Base-by-base conservation (phyloP, 2,888 invertebrate species). In the Panopea generosa region DNA sequence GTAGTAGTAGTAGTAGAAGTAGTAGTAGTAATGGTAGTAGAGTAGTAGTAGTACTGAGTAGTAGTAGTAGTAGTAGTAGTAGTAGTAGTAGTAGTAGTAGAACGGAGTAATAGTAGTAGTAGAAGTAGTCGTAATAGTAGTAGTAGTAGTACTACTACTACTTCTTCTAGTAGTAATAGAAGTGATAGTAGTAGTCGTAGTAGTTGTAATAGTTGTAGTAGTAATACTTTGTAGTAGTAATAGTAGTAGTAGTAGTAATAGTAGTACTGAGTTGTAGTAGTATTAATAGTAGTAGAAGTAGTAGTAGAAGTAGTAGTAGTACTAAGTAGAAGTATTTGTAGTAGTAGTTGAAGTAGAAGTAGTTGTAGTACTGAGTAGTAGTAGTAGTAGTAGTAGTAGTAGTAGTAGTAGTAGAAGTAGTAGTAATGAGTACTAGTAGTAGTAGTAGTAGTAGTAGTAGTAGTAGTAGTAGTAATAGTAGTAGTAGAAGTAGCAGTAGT, bases 61-160 rank as follows among this genome's bases (percentile, higher is more conserved):
- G 40, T 40, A 40, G 40, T 40, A 40, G 40, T 40, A 40, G 40
- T 40, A 40, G 40, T 40, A 40, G 40, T 40, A 40, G 40, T 40
- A 40, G 40, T 40, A 40, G 40, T 40, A 40, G 40, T 40, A 40
- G 40, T 40, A 40, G 40, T 40, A 40, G 40, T 40, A 40, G 40
- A 9, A 40, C n/a, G 40, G 11, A 40, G 40, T 14, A 40, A 14
- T 40, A 40, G 40, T 40, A 40, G 40, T n/a, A n/a, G n/a, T n/a
- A n/a, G n/a, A n/a, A n/a, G n/a, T n/a, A n/a, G n/a, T n/a, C n/a
- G n/a, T n/a, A n/a, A n/a, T n/a, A n/a, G n/a, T n/a, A n/a, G n/a
- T n/a, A n/a, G n/a, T n/a, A n/a, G n/a, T n/a, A n/a, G 9, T 11
- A 14, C 14, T 11, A 14, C 14, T 11, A 40, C 40, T 11, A 40